Evolutionary conservation across 2,113 vertebrate species (phyloP).

Genomic region (Periophthalmus modestus): DNA sequence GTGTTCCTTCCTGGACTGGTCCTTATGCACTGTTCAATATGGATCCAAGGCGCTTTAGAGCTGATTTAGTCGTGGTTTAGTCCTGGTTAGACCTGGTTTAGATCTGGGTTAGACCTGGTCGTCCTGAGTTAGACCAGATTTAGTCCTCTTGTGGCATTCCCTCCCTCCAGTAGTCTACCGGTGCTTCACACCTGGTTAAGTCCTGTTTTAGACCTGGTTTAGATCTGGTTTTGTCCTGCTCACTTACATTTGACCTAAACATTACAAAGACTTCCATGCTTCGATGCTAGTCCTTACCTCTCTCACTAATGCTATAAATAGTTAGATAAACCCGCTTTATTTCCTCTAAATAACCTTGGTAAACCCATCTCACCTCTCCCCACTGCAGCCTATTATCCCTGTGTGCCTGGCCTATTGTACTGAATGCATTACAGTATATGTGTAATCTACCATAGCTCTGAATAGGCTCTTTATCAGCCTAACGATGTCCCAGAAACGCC

Average conservation of each 20-base stretch:
- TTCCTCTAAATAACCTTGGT: conserved; percentile 3
- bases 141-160: too few relatives aligned
- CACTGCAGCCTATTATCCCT: not conserved
- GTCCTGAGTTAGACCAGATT: not conserved
- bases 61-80: not conserved
- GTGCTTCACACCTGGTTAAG: not conserved
- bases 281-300: not conserved
- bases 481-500: not conserved
- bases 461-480: not conserved
- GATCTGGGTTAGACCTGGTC: not conserved
- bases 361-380: not conserved
- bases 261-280: not conserved
- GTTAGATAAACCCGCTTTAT: not conserved
- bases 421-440: not conserved
- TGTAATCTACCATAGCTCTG: not conserved
- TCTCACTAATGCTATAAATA: conserved; percentile 1
- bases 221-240: not conserved
- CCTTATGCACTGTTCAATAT: too few relatives aligned
- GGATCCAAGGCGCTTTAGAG: not conserved
- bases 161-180: not conserved
- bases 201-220: not conserved
- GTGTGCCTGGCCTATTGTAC: not conserved
- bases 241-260: not conserved
- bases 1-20: too few relatives aligned
- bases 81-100: not conserved